phyloP scores from a whole-genome alignment of 2,888 invertebrate genomes.

The Eupithecia exiguata region DNA sequence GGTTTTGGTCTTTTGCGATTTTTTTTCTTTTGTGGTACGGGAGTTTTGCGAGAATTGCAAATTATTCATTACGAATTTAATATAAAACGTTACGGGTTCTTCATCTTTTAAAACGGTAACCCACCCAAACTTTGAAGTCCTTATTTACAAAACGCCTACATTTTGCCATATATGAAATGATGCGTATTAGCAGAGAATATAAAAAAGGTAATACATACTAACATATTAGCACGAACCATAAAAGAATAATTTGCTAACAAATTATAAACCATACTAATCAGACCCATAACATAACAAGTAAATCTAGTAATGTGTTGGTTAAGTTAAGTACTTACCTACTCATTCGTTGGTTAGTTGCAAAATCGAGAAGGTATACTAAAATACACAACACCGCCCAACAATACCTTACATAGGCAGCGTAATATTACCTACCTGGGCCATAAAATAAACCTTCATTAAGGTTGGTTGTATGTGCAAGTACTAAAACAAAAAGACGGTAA shows the following conservation, averaged over 20 bases:
- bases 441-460: constrained; percentile 52
- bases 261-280: background rate
- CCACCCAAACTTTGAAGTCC: constrained; percentile 31
- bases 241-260: background rate
- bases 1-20: no score
- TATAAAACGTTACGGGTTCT: no score
- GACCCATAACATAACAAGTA: background rate
- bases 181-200: constrained; percentile 8
- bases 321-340: background rate
- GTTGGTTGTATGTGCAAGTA: constrained; percentile 47
- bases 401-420: background rate
- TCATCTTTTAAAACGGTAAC: background rate
- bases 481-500: constrained; percentile 53
- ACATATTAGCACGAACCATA: background rate
- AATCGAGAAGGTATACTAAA: background rate
- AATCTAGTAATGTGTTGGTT: constrained; percentile 14
- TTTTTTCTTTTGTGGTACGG: no score
- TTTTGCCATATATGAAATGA: constrained; percentile 25
- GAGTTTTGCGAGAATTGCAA: background rate
- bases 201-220: no score
- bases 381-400: background rate
- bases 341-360: background rate
- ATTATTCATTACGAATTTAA: background rate
- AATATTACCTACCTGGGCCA: constrained; percentile 25
- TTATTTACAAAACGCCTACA: constrained; percentile 34